Conservation (phyloP, 2,797 vertebrate genomes). For the Tragopan temminckii region DNA sequence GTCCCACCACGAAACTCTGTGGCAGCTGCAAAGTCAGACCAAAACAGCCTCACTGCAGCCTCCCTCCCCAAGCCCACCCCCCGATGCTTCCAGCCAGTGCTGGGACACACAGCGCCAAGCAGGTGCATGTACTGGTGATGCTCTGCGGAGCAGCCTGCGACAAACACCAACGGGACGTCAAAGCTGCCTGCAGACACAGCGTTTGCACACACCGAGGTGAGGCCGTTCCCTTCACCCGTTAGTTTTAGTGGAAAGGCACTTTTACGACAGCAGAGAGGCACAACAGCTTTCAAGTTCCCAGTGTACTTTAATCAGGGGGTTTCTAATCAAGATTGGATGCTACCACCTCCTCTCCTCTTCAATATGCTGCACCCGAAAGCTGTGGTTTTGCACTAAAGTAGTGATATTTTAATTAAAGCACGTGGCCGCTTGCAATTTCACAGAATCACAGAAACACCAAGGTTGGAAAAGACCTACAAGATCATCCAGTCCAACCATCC, state of each 20-base stretch:
- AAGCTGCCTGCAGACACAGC: neutral
- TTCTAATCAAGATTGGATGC: neutral
- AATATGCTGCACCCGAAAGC: neutral
- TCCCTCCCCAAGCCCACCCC: neutral
- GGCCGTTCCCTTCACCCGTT: neutral
- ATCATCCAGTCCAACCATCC: too few species aligned
- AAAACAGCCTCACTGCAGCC: rapidly evolving
- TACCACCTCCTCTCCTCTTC: neutral
- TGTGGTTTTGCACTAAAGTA: rapidly evolving
- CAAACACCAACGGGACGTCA: neutral
- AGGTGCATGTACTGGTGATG: neutral
- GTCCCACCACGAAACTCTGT: neutral
- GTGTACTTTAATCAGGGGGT: neutral
- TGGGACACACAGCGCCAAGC: neutral
- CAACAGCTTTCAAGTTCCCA: neutral
- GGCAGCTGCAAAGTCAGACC: neutral
- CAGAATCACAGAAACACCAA: too few species aligned
- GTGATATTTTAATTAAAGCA: neutral
- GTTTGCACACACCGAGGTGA: neutral
- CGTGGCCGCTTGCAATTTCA: neutral
- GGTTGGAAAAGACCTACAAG: too few species aligned
- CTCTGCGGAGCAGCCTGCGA: neutral
- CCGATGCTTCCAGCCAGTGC: neutral
- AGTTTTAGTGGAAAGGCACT: neutral
- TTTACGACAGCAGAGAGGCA: neutral